Base-by-base conservation (phyloP, 1,140 invertebrate genomes). In the Diorhabda carinulata region DNA sequence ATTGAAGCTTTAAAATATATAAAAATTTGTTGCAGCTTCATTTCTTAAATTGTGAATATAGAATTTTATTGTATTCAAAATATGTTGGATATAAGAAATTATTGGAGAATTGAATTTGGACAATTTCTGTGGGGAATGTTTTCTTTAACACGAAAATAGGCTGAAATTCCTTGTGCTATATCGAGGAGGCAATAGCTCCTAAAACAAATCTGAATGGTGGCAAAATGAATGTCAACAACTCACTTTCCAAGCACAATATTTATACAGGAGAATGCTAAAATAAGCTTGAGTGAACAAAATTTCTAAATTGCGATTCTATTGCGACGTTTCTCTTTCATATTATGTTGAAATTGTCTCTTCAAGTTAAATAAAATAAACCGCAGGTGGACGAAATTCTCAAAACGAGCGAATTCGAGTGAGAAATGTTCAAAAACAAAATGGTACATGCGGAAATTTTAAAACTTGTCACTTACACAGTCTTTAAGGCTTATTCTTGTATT, bases 201-300 rank as follows among this genome's bases (percentile, higher is more conserved):
- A 52, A 52, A 52, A 6, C 6, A 52, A 52, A 8, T n/a, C n/a
- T 6, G n/a, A 52, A 52, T 52, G 47, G 47, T 52, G 3, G 47
- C 47, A 52, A 52, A 52, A 52, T 52, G 47, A 52, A 52, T 52
- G 47, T 52, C 47, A 52, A 52, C 47, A 52, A 52, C 47, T 52
- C 47, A 52, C 47, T 52, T 52, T n/a, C 47, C 47, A 4, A 52
- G 6, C 47, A n/a, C 47, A 52, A 52, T 52, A 52, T 52, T 52
- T 52, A 52, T 52, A 52, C 47, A 52, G 47, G 47, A 52, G 47
- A 52, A 52, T 3, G 47, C 47, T 52, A 6, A 52, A 52, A 52
- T 52, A 3, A 52, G 47, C 47, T 52, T 52, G 3, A 52, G 3
- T 52, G 47, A 52, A n/a, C n/a, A 52, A 25, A 52, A 52, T 52